A percentile compares a stretch with the other conserved stretches of the same genome.
Conservation (phyloP, 2,888 invertebrate species). For the Campoplex capitator region DNA sequence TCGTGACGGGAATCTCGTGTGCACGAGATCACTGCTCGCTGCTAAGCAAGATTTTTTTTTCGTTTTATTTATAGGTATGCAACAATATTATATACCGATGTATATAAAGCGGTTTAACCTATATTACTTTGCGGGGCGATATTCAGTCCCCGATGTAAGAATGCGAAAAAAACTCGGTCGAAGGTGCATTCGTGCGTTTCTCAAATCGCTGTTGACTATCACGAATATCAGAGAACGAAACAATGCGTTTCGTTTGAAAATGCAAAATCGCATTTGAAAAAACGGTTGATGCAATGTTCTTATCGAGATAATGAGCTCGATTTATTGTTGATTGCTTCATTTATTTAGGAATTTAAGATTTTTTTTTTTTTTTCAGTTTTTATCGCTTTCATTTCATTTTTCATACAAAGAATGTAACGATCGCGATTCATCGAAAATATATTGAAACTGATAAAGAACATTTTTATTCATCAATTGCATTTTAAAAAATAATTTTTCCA, state of each 20-base stretch:
- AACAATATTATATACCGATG: slow-evolving; percentile 25
- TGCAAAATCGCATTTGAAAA: background rate
- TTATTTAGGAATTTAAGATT: background rate
- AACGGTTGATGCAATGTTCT: background rate
- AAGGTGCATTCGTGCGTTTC: slow-evolving; percentile 58
- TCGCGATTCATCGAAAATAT: background rate
- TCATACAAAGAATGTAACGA: too few species aligned
- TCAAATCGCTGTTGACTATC: slow-evolving; percentile 48
- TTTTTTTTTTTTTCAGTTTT: background rate
- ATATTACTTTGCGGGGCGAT: slow-evolving; percentile 35
- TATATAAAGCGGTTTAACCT: background rate
- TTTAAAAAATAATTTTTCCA: background rate
- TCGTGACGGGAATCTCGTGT: slow-evolving; percentile 46
- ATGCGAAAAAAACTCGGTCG: slow-evolving; percentile 59
- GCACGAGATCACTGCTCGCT: slow-evolving; percentile 46
- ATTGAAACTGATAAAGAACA: background rate
- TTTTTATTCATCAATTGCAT: background rate
- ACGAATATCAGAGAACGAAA: slow-evolving; percentile 13
- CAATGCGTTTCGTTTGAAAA: background rate
- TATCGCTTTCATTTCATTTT: too few species aligned
- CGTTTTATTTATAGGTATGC: slow-evolving; percentile 34
- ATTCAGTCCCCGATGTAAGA: slow-evolving; percentile 52
- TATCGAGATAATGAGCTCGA: background rate
- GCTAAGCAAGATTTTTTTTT: slow-evolving; percentile 56
- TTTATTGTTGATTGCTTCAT: background rate